phyloP scores from a whole-genome alignment of 64 coral and sea anemone genomes.

The Platygyra sinensis region DNA sequence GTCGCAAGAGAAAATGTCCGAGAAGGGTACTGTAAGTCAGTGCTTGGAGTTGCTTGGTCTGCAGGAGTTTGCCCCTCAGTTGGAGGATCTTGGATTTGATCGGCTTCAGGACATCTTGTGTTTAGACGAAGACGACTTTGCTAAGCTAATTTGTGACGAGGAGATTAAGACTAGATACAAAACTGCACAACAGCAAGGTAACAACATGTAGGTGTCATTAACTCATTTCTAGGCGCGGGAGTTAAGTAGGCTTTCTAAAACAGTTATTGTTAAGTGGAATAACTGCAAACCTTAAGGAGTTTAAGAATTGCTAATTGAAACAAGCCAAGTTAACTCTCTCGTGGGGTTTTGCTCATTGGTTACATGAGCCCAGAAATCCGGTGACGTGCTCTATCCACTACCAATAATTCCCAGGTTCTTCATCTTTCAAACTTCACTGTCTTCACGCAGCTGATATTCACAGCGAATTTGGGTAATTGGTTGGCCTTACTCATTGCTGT shows the following conservation, averaged over 20 bases:
- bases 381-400: too few species aligned
- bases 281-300: neutral
- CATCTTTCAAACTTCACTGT: neutral
- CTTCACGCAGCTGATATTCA: neutral
- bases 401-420: neutral
- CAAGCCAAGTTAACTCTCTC: neutral
- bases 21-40: constrained; percentile 36
- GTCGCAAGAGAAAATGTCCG: constrained; percentile 21
- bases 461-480: neutral
- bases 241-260: too few species aligned
- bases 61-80: neutral
- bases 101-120: constrained; percentile 4
- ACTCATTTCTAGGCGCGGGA: too few species aligned
- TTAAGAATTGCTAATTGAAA: neutral
- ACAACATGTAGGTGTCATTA: neutral
- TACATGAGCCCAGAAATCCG: neutral
- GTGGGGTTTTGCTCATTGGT: neutral
- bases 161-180: neutral
- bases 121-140: constrained; percentile 4
- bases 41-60: constrained; percentile 23
- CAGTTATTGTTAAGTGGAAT: too few species aligned
- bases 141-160: constrained; percentile 11
- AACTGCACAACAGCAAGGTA: constrained; percentile 12
- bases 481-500: neutral
- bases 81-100: constrained; percentile 5